phyloP scores from a whole-genome alignment of 1,140 invertebrate genomes.

The Philopotamus ludificatus region DNA sequence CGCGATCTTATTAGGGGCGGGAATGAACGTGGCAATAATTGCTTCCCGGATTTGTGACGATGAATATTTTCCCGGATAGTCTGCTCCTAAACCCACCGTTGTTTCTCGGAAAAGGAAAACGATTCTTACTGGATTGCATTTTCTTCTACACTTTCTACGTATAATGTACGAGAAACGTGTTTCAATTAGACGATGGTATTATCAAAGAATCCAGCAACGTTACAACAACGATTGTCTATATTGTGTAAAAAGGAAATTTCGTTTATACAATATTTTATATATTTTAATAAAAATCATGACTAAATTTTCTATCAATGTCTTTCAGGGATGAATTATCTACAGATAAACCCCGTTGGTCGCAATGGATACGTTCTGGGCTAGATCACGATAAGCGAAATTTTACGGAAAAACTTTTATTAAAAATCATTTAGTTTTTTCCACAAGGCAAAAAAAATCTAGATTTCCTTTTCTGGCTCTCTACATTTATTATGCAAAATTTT shows the following conservation, averaged over 20 bases:
- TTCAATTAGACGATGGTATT: background rate
- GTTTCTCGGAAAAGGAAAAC: background rate
- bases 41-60: conserved; percentile 34
- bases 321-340: background rate
- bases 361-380: background rate
- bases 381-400: background rate
- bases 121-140: background rate
- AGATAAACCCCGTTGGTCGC: background rate
- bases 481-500: background rate
- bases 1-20: conserved; percentile 10
- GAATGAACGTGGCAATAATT: conserved; percentile 37
- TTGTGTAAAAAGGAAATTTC: background rate
- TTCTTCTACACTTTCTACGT: background rate
- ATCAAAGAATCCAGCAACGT: background rate
- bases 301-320: background rate
- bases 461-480: background rate
- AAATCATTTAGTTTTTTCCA: background rate
- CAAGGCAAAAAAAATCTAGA: background rate
- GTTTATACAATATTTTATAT: background rate
- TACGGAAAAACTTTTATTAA: background rate
- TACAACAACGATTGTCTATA: background rate
- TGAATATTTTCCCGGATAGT: conserved; percentile 8
- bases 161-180: background rate
- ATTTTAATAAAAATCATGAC: background rate
- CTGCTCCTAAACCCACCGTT: background rate